phyloP scores from a whole-genome alignment of 2,113 vertebrate species.

The Pungitius pungitius region DNA sequence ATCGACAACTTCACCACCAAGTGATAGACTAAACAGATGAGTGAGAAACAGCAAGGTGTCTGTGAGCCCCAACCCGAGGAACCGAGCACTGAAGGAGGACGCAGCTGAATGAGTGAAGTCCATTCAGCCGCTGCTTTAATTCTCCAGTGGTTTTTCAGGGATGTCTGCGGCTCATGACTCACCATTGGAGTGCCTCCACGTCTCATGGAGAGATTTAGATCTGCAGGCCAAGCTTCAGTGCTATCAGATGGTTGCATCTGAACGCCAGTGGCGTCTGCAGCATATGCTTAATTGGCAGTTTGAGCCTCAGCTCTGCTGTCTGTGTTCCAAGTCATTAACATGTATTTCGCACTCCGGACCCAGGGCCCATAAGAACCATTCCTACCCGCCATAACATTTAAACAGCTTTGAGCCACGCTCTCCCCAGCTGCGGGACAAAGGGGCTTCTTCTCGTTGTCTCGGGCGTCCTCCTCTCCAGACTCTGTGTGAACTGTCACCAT shows the following conservation, averaged over 20 bases:
- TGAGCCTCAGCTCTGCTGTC: conserved; percentile 70
- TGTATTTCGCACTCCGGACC: conserved; percentile 72
- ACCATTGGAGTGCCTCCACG: conserved; percentile 62
- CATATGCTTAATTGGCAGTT: conserved; percentile 80
- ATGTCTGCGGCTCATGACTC: conserved; percentile 71
- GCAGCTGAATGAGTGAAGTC: conserved; percentile 29
- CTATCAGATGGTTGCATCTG: conserved; percentile 71
- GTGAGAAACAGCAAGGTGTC: conserved; percentile 11
- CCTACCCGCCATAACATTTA: conserved; percentile 61
- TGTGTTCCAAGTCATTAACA: conserved; percentile 79
- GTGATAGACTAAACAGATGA: conserved; percentile 48
- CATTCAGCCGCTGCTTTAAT: conserved; percentile 62
- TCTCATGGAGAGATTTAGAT: conserved; percentile 62
- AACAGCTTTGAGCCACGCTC: conserved; percentile 57
- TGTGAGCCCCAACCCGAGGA: conserved; percentile 1
- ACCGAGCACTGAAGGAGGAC: conserved; percentile 1
- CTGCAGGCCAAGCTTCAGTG: conserved; percentile 63
- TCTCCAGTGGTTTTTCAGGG: conserved; percentile 59
- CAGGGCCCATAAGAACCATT: conserved; percentile 54
- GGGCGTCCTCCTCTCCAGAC: conserved; percentile 20
- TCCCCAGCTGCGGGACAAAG: conserved; percentile 62
- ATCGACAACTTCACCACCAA: conserved; percentile 40
- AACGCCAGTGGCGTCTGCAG: conserved; percentile 68
- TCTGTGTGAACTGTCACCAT: conserved; percentile 59
- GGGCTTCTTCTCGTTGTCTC: conserved; percentile 63